Evolutionary conservation across 1,140 invertebrate genomes (phyloP).

Genomic region (Drosophila dunni): DNA sequence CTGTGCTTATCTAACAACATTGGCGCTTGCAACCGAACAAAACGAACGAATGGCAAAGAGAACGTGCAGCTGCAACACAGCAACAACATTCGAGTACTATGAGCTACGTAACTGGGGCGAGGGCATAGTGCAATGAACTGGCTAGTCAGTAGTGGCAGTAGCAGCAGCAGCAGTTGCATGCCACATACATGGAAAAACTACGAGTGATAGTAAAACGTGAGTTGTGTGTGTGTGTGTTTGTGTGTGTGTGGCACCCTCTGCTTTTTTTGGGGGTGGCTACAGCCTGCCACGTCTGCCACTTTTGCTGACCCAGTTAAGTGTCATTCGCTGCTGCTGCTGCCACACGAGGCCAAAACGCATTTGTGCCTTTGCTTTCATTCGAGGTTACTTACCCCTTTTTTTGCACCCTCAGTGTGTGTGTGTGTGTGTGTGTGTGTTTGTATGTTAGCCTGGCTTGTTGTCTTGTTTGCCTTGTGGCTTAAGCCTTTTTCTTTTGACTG

Average conservation of each 20-base stretch:
- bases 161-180: conserved; percentile 39
- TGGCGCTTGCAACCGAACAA: conserved; percentile 3
- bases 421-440: neutral
- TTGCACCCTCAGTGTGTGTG: neutral
- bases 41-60: conserved; percentile 35
- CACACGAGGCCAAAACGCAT: conserved; percentile 39
- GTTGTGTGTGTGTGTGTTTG: conserved; percentile 35
- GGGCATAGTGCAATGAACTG: conserved; percentile 80
- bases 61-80: conserved; percentile 53
- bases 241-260: conserved; percentile 29
- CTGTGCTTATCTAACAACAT: conserved; percentile 50
- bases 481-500: conserved; percentile 37
- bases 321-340: conserved; percentile 61
- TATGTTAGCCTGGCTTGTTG: neutral
- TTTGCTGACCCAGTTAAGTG: conserved; percentile 81
- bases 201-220: conserved; percentile 76
- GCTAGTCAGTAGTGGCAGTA: conserved; percentile 36
- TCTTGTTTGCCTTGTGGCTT: conserved; percentile 47
- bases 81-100: conserved; percentile 51
- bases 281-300: conserved; percentile 46
- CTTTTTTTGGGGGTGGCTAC: neutral
- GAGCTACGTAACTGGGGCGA: conserved; percentile 67
- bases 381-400: conserved; percentile 78
- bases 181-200: conserved; percentile 48
- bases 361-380: conserved; percentile 76